Conservation (phyloP, 2,888 invertebrate genomes). For the Amphiduros pacificus region DNA sequence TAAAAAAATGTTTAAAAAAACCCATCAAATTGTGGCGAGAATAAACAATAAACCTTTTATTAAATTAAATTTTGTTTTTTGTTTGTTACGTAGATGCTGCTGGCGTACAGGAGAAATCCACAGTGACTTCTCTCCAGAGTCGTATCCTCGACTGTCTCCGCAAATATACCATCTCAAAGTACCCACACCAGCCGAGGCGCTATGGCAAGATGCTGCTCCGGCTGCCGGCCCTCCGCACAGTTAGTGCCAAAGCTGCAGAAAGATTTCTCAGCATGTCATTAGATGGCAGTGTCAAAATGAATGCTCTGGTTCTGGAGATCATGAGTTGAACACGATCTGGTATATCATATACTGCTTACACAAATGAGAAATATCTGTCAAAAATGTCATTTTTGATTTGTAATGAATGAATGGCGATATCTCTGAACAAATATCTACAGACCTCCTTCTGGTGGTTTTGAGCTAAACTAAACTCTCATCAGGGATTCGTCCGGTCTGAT, state of each 20-base stretch:
- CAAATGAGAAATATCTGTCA: too few species aligned
- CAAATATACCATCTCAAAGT: conserved; percentile 43
- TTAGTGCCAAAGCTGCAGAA: conserved; percentile 58
- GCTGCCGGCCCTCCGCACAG: conserved; percentile 53
- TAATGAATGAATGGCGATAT: too few species aligned
- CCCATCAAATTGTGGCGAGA: too few species aligned
- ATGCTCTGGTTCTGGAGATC: conserved; percentile 57
- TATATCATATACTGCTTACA: too few species aligned
- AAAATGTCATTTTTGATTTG: too few species aligned
- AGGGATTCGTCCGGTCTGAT: too few species aligned
- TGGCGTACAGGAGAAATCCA: conserved; percentile 48
- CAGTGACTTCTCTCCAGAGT: conserved; percentile 49
- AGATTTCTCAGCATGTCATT: conserved; percentile 53
- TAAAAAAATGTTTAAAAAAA: too few species aligned
- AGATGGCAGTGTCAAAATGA: conserved; percentile 53
- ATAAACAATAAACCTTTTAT: too few species aligned
- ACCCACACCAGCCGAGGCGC: conserved; percentile 45
- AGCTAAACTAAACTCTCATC: too few species aligned
- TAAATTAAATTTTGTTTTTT: too few species aligned
- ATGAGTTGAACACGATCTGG: conserved; percentile 50
- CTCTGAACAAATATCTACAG: too few species aligned
- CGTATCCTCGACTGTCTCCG: conserved; percentile 52
- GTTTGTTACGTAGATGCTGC: conserved; percentile 52
- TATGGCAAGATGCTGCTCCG: conserved; percentile 55
- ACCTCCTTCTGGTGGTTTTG: too few species aligned